A percentile compares a stretch with the other conserved stretches of the same genome.
Evolutionary conservation across 2,888 invertebrate genomes (phyloP).

Genomic region (Lycocerus yunnanus): DNA sequence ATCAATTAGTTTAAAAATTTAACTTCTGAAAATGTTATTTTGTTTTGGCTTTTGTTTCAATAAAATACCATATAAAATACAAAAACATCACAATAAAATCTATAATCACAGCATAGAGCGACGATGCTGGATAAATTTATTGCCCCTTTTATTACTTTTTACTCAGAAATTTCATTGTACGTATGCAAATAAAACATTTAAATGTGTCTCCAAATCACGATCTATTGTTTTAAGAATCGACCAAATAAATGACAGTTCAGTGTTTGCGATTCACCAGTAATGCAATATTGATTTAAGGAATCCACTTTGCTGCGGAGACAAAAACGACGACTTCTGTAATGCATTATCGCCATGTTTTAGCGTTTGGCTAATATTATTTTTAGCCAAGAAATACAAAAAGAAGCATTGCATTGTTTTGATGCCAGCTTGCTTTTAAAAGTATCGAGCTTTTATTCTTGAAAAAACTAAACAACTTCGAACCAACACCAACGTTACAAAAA

Average conservation of each 20-base stretch:
- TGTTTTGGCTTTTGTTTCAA: conserved; percentile 26
- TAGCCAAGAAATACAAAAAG: conserved; percentile 47
- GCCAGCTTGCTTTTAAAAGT: conserved; percentile 48
- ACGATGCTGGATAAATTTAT: conserved; percentile 47
- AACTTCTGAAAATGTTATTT: background rate
- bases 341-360: conserved; percentile 44
- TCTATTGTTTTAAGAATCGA: conserved; percentile 46
- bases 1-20: background rate
- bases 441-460: conserved; percentile 32
- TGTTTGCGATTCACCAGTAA: conserved; percentile 40
- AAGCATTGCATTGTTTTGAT: conserved; percentile 52
- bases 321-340: conserved; percentile 44
- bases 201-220: conserved; percentile 48
- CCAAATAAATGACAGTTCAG: conserved; percentile 41
- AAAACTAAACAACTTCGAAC: background rate
- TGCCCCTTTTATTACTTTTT: conserved; percentile 51
- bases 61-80: conserved; percentile 16
- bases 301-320: conserved; percentile 40
- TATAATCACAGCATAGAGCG: conserved; percentile 35
- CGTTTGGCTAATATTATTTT: conserved; percentile 53
- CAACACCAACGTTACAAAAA: background rate
- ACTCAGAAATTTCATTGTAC: conserved; percentile 53
- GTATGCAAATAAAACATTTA: conserved; percentile 52
- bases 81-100: conserved; percentile 23
- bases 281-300: conserved; percentile 47